phyloP scores from a whole-genome alignment of 2,888 invertebrate genomes.

The Brachyptera putata region DNA sequence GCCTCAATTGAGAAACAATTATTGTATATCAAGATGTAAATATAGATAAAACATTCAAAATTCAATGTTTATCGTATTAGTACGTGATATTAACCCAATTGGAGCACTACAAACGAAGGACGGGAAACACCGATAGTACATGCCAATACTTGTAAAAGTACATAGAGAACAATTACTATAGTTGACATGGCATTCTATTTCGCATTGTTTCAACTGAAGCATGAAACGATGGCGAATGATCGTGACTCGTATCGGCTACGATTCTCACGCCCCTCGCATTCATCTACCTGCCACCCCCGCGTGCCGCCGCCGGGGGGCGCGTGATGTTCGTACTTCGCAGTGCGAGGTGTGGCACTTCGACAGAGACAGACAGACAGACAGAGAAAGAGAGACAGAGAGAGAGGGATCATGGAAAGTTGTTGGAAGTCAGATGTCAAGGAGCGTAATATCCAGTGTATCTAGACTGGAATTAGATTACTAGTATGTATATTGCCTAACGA shows the following conservation, averaged over 20 bases:
- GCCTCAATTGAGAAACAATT: no score
- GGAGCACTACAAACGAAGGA: no score
- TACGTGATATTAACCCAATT: no score
- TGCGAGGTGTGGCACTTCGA: constrained; percentile 4
- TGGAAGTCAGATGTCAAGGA: constrained; percentile 16
- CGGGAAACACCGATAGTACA: no score
- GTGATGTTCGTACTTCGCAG: no score
- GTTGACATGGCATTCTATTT: constrained; percentile 11
- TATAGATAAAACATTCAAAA: no score
- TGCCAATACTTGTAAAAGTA: no score
- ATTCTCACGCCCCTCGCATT: constrained; percentile 10
- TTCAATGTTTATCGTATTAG: no score
- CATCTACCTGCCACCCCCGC: neutral
- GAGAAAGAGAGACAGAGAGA: neutral
- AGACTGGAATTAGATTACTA: no score
- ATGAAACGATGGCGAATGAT: neutral
- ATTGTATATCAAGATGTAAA: no score
- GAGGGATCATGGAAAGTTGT: constrained; percentile 6
- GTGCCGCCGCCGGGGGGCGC: constrained; percentile 8
- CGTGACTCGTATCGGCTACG: neutral
- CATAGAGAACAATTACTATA: no score
- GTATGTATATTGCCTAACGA: no score
- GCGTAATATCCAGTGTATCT: neutral
- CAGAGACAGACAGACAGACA: neutral
- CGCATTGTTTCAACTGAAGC: constrained; percentile 2